Conservation (phyloP, 2,888 invertebrate species). For the Actias luna region DNA sequence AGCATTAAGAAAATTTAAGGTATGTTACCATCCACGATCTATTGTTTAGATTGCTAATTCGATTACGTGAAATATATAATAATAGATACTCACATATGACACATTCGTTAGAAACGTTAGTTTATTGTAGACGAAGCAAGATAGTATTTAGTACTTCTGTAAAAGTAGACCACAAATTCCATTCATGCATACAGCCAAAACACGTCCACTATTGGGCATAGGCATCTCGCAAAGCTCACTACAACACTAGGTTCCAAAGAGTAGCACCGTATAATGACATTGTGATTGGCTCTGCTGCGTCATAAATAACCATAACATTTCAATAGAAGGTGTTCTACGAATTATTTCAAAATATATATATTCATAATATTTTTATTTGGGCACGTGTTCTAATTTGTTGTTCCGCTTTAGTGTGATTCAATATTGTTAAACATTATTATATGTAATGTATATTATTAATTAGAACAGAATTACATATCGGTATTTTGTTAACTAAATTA, state of each 20-base stretch:
- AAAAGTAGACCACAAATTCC: not conserved
- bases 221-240: too few species aligned
- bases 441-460: not conserved
- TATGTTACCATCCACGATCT: not conserved
- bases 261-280: too few species aligned
- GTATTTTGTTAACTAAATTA: conserved; percentile 5
- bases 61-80: not conserved
- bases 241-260: too few species aligned
- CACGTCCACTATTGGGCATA: too few species aligned
- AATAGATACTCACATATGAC: not conserved
- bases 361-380: too few species aligned
- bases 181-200: too few species aligned
- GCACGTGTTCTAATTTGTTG: not conserved
- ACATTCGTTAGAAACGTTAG: too few species aligned
- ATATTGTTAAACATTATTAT: not conserved
- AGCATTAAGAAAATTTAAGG: not conserved
- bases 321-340: not conserved
- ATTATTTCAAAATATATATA: not conserved
- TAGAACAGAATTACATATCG: not conserved
- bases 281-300: too few species aligned
- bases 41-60: not conserved
- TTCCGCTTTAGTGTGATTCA: not conserved
- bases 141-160: not conserved
- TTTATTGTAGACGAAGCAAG: not conserved
- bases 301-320: not conserved